A percentile compares a stretch with the other conserved stretches of the same genome.
phyloP scores from a whole-genome alignment of 2,888 invertebrate genomes.

The Parnassius apollo region DNA sequence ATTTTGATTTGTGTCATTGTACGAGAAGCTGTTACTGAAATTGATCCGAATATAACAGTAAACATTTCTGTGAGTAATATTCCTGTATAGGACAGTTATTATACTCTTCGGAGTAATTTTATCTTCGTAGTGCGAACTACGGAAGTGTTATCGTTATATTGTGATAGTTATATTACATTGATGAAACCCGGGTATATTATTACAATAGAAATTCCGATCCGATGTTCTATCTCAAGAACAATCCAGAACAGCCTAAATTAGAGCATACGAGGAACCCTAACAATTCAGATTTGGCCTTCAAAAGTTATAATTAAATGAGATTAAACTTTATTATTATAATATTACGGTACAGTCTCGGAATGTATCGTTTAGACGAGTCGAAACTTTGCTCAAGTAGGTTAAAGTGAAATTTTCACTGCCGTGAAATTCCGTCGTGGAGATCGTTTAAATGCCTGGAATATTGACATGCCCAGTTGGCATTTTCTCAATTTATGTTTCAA shows the following conservation, averaged over 20 bases:
- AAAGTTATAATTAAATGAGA: conserved; percentile 29
- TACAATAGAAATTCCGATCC: conserved; percentile 33
- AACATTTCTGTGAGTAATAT: not conserved
- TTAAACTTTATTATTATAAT: conserved; percentile 33
- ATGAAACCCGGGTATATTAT: conserved; percentile 19
- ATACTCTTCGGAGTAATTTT: not conserved
- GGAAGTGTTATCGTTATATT: conserved; percentile 5
- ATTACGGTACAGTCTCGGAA: conserved; percentile 27
- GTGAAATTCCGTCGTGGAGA: conserved; percentile 30
- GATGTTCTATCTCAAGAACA: conserved; percentile 29
- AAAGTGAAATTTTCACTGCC: conserved; percentile 44
- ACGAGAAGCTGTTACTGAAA: conserved; percentile 5
- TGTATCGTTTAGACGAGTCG: conserved; percentile 33
- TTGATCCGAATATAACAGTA: conserved; percentile 5
- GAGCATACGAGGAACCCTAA: conserved; percentile 43
- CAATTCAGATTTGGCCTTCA: conserved; percentile 40
- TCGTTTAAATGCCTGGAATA: conserved; percentile 45
- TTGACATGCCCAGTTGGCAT: conserved; percentile 50
- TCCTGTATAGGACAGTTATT: too few relatives aligned
- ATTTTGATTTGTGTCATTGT: not conserved
- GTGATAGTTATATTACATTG: conserved; percentile 5
- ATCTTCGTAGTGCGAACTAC: not conserved
- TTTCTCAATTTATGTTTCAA: conserved; percentile 48
- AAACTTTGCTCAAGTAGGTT: conserved; percentile 36
- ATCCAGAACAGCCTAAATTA: conserved; percentile 39